Conservation (phyloP, 2,113 vertebrate genomes). For the Cynocephalus volans region DNA sequence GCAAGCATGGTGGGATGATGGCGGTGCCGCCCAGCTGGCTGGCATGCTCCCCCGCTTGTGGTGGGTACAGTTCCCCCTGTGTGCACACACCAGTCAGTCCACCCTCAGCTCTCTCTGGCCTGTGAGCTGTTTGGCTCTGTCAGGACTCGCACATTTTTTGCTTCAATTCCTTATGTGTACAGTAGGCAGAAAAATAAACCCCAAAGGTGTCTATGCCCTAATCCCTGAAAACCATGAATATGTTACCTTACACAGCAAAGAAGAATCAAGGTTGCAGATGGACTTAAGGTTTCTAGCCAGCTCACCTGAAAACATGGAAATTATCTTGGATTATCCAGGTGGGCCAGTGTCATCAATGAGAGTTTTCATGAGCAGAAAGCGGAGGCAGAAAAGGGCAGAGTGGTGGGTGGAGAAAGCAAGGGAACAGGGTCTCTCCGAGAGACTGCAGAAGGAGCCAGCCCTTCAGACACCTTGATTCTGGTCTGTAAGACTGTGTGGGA, state of each 20-base stretch:
- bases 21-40: not conserved
- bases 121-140: not conserved
- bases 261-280: not conserved
- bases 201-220: not conserved
- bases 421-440: rapidly evolving
- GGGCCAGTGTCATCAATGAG: not conserved
- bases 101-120: not conserved
- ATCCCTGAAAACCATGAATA: not conserved
- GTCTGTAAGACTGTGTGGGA: not conserved
- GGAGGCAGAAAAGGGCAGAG: not conserved
- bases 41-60: not conserved
- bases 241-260: too few relatives aligned
- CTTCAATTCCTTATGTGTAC: not conserved
- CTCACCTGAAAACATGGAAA: not conserved
- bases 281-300: not conserved
- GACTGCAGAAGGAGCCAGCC: not conserved
- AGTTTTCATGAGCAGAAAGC: not conserved
- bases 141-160: not conserved
- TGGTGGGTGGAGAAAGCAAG: not conserved
- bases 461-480: not conserved
- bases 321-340: too few relatives aligned
- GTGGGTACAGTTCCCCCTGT: not conserved
- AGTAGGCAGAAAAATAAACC: not conserved
- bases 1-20: too few relatives aligned
- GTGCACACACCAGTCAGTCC: not conserved